A percentile compares a stretch with the other conserved stretches of the same genome.
These are phyloP conservation scores for Cephus runcator DNA, from an alignment of 2,888 invertebrate genomes.

Conservation along the genomic window DNA sequence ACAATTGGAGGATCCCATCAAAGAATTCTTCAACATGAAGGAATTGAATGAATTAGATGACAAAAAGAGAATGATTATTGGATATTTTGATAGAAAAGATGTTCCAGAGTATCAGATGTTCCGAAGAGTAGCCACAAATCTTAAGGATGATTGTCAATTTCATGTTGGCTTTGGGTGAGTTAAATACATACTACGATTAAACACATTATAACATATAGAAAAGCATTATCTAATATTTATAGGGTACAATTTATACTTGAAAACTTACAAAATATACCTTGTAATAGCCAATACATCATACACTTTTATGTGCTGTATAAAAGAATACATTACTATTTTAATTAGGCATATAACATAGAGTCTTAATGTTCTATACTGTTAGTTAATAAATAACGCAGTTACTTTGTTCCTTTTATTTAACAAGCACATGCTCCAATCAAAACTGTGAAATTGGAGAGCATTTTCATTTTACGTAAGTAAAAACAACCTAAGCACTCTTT, in stretches of 20 bases:
- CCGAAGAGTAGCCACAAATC: slow-evolving; percentile 83
- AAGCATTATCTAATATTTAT: no score
- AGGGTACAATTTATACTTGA: not conserved
- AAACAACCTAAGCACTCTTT: not conserved
- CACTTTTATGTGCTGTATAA: not conserved
- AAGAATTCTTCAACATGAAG: slow-evolving; percentile 78
- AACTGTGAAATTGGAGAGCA: slow-evolving; percentile 60
- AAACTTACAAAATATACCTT: slow-evolving; percentile 1
- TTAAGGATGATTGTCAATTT: slow-evolving; percentile 96
- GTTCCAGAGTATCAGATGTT: slow-evolving; percentile 84
- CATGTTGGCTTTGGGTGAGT: slow-evolving; percentile 88
- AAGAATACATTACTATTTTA: slow-evolving; percentile 10
- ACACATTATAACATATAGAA: not conserved
- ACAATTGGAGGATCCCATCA: slow-evolving; percentile 87
- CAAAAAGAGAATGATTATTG: slow-evolving; percentile 87
- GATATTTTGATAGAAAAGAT: slow-evolving; percentile 87
- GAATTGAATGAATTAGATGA: slow-evolving; percentile 81
- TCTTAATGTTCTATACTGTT: no score
- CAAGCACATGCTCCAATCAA: slow-evolving; percentile 60
- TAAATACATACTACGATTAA: not conserved
- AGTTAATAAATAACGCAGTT: no score
- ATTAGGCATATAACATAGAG: not conserved
- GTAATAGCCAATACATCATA: not conserved
- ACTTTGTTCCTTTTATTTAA: slow-evolving; percentile 36
- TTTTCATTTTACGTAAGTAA: slow-evolving; percentile 58